Evolutionary conservation across 1,140 invertebrate genomes (phyloP), one percentile per base, ranked within the genome.

Genomic region (Drosophila athabasca): DNA sequence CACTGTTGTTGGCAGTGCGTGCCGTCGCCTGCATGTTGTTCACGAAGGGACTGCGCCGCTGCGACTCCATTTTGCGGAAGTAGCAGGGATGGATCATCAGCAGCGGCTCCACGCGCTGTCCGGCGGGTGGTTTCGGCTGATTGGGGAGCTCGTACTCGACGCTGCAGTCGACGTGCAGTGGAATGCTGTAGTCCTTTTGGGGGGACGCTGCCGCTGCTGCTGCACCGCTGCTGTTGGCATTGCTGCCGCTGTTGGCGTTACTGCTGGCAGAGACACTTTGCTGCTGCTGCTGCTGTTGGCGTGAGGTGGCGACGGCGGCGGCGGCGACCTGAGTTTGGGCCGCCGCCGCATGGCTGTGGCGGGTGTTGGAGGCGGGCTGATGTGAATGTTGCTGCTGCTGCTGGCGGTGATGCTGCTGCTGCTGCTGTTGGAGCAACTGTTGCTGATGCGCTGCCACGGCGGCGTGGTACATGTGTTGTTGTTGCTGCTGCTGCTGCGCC

Each of bases 41-140:
- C 22, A 95, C 94, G 91, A 96, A 96, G 15, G 95, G 95, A 88
- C 95, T 95, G 53, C 95, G 93, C 66, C 95, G 93, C 85, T 96
- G 95, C 69, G 94, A 95, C 87, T 96, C 95, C 90, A 96, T 95
- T 91, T 95, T 95, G 62, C 95, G 93, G 92, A 96, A 96, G 91
- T 96, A 96, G 79, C 95, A 96, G n/a, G 96, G 96, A 93, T 96
- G 96, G 90, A 96, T 96, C 95, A 96, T 96, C 53, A 96, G 93
- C 75, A 96, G 93, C 22, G 95, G 96, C 88, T 96, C 95, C 74
- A 94, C 94, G 60, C 94, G 93, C 67, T 95, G 95, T 29, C 95
- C 95, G 74, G 95, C 94, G 66, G 96, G 95, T 62, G 96, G 95
- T 90, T 96, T 96, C 31, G 95, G 95, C 91, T 95, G 95, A 82